A percentile compares a stretch with the other conserved stretches of the same genome.
phyloP scores from a whole-genome alignment of 2,888 invertebrate genomes.

The Alcis repandata region DNA sequence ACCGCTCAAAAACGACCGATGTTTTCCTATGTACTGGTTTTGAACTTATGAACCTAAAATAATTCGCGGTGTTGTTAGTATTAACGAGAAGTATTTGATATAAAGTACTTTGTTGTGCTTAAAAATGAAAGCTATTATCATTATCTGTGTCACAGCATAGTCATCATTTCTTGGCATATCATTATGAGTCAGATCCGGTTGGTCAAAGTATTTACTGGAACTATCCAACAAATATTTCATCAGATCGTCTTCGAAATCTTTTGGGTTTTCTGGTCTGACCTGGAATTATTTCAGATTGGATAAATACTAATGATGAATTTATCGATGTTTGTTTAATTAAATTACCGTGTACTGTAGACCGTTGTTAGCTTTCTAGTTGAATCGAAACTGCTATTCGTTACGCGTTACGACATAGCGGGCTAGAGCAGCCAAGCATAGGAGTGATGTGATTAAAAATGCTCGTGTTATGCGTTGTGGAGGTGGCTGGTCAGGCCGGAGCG shows the following conservation, averaged over 20 bases:
- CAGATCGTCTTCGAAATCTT: neutral
- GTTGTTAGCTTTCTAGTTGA: slow-evolving; percentile 21
- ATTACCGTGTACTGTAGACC: slow-evolving; percentile 11
- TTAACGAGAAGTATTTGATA: neutral
- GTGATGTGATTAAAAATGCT: slow-evolving; percentile 50
- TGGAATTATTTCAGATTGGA: neutral
- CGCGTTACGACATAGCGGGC: slow-evolving; percentile 25
- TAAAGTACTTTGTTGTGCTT: neutral
- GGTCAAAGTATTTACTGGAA: slow-evolving; percentile 12
- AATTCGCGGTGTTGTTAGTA: neutral
- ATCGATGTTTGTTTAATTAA: slow-evolving; percentile 12
- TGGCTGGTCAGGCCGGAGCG: slow-evolving; percentile 50
- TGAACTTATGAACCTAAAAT: neutral
- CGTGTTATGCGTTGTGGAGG: slow-evolving; percentile 40
- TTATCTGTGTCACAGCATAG: slow-evolving; percentile 14
- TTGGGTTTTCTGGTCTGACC: neutral
- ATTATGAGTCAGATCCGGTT: slow-evolving; percentile 23
- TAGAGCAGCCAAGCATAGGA: slow-evolving; percentile 36
- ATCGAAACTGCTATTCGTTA: slow-evolving; percentile 25
- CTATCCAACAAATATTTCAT: slow-evolving; percentile 2
- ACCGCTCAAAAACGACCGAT: neutral
- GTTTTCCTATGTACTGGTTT: neutral
- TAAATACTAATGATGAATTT: neutral
- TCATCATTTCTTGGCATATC: slow-evolving; percentile 25
- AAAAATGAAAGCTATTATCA: slow-evolving; percentile 5